phyloP scores from a whole-genome alignment of 2,888 invertebrate genomes.

The Brenthis ino region DNA sequence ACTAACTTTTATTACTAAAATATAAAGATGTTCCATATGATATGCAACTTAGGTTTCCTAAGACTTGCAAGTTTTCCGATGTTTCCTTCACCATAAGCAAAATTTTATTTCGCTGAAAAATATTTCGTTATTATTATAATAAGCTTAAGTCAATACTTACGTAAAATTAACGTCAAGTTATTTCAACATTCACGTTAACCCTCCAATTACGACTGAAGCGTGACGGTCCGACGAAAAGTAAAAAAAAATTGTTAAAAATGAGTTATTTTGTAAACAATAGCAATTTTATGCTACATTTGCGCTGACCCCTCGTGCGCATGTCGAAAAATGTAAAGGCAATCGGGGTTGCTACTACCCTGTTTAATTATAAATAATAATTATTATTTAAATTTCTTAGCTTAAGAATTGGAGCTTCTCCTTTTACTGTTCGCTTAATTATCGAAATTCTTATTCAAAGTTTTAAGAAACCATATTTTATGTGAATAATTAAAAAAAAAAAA shows the following conservation, averaged over 20 bases:
- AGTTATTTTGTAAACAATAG: slow-evolving; percentile 76
- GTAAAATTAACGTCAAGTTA: slow-evolving; percentile 13
- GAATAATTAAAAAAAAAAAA: too few relatives aligned
- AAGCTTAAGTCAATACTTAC: neutral
- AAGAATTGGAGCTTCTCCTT: too few relatives aligned
- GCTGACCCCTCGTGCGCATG: slow-evolving; percentile 46
- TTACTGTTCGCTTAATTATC: too few relatives aligned
- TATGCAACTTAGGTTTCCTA: too few relatives aligned
- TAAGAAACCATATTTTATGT: too few relatives aligned
- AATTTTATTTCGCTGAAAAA: too few relatives aligned
- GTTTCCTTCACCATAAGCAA: too few relatives aligned
- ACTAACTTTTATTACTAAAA: too few relatives aligned
- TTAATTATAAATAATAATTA: neutral
- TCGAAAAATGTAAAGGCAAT: slow-evolving; percentile 10
- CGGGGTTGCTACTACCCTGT: slow-evolving; percentile 8
- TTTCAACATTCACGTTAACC: slow-evolving; percentile 33
- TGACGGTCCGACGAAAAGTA: slow-evolving; percentile 37
- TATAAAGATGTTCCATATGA: too few relatives aligned
- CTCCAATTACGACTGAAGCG: slow-evolving; percentile 42
- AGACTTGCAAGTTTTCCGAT: too few relatives aligned
- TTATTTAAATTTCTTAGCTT: too few relatives aligned
- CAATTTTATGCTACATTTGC: slow-evolving; percentile 69
- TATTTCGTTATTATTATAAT: neutral
- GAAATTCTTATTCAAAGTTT: too few relatives aligned
- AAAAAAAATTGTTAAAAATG: slow-evolving; percentile 49